Evolutionary conservation across 30 jellyfish, hydroid and myxozoan species (phyloP).

Genomic region (Hydractinia echinata): DNA sequence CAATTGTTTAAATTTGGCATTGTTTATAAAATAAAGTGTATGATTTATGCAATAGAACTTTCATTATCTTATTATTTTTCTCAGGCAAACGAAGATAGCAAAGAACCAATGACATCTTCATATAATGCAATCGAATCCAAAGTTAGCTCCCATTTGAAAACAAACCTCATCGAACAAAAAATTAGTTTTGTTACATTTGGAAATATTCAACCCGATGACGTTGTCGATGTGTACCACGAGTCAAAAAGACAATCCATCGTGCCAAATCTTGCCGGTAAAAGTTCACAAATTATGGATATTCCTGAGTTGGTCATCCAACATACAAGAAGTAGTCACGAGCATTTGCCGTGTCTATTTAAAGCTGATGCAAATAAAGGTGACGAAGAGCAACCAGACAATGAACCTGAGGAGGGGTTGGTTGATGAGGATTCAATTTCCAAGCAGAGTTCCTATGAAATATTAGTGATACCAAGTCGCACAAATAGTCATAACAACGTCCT

Average conservation of each 20-base stretch:
- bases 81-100: too few species aligned
- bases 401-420: not conserved
- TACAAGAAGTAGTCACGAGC: conserved; percentile 23
- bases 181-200: conserved; percentile 16
- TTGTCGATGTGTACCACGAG: conserved; percentile 5
- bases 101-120: not conserved
- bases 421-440: not conserved
- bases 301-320: conserved; percentile 23
- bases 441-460: conserved; percentile 10
- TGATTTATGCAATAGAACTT: too few species aligned
- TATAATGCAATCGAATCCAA: not conserved
- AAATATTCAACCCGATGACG: conserved; percentile 17
- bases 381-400: not conserved
- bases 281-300: not conserved
- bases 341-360: conserved; percentile 10
- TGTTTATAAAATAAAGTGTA: too few species aligned
- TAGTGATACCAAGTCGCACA: conserved; percentile 15
- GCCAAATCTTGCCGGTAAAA: not conserved
- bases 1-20: too few species aligned
- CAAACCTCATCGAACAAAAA: not conserved
- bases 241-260: not conserved
- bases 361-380: not conserved
- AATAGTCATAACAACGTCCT: not conserved
- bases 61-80: too few species aligned
- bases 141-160: not conserved